Conservation (phyloP, 1,140 invertebrate genomes). For the Drosophila busckii region DNA sequence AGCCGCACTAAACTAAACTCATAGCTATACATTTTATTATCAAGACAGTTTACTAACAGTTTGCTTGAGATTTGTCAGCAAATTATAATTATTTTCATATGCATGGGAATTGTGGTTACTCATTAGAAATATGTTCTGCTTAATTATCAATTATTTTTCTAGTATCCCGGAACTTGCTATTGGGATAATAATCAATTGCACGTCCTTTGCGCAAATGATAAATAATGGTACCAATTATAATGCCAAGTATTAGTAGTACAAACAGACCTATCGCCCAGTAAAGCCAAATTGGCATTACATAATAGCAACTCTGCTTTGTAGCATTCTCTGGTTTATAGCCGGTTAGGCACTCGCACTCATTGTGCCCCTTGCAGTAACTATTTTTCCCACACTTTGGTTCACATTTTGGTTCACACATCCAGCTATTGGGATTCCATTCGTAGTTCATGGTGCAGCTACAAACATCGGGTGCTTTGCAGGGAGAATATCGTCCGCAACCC, state of each 20-base stretch:
- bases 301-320: background rate
- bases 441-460: background rate
- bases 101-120: too few species aligned
- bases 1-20: too few species aligned
- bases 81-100: too few species aligned
- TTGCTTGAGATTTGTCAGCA: too few species aligned
- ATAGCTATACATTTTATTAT: too few species aligned
- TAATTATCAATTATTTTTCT: background rate
- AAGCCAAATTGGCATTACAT: background rate
- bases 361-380: background rate
- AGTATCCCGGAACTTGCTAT: constrained; percentile 2
- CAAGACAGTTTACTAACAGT: too few species aligned
- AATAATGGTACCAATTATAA: background rate
- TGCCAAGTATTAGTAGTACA: background rate
- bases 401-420: background rate
- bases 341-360: constrained; percentile 1
- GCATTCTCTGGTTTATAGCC: constrained; percentile 3
- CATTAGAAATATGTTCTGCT: too few species aligned
- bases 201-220: background rate
- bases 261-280: background rate
- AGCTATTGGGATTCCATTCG: background rate
- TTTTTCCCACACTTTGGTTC: constrained; percentile 2
- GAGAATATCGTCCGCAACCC: too few species aligned
- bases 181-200: constrained; percentile 13
- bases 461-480: background rate